phyloP scores from a whole-genome alignment of 1,140 invertebrate genomes.

The Choristoneura fumiferana region DNA sequence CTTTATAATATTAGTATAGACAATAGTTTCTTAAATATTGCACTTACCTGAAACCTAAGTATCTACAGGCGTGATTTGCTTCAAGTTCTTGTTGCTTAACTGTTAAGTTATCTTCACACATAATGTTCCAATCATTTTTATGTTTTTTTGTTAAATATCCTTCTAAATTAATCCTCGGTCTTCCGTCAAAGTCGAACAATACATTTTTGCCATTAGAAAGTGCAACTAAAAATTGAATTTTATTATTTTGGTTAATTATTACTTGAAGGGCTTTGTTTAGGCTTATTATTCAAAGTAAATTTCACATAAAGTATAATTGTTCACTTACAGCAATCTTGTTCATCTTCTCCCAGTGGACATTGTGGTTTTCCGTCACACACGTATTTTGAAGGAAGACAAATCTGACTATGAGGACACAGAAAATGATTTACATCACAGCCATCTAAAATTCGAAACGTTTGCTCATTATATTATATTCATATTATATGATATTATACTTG shows the following conservation, averaged over 20 bases:
- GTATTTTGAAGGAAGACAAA: conserved; percentile 79
- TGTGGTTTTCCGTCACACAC: conserved; percentile 84
- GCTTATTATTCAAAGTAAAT: no score
- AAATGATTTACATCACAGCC: conserved; percentile 79
- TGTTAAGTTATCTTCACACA: conserved; percentile 78
- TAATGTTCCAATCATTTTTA: conserved; percentile 80
- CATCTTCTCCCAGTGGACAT: conserved; percentile 85
- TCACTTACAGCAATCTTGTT: conserved; percentile 82
- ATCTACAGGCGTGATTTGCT: conserved; percentile 78
- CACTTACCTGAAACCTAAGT: conserved; percentile 81
- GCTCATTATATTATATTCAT: no score
- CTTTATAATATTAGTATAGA: no score
- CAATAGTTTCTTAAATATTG: no score
- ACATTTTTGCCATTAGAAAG: conserved; percentile 82
- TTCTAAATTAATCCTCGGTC: conserved; percentile 78
- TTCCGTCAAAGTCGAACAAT: conserved; percentile 78
- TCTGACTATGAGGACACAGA: conserved; percentile 79
- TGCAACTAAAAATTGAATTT: conserved; percentile 78
- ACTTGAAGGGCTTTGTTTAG: no score
- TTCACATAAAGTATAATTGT: not conserved
- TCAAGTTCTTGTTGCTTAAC: conserved; percentile 52
- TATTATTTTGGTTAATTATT: no score
- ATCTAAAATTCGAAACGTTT: conserved; percentile 73
- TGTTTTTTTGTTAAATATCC: conserved; percentile 81
- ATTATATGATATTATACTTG: no score